phyloP scores from a whole-genome alignment of 2,888 invertebrate species.

The Rhamnusium bicolor region DNA sequence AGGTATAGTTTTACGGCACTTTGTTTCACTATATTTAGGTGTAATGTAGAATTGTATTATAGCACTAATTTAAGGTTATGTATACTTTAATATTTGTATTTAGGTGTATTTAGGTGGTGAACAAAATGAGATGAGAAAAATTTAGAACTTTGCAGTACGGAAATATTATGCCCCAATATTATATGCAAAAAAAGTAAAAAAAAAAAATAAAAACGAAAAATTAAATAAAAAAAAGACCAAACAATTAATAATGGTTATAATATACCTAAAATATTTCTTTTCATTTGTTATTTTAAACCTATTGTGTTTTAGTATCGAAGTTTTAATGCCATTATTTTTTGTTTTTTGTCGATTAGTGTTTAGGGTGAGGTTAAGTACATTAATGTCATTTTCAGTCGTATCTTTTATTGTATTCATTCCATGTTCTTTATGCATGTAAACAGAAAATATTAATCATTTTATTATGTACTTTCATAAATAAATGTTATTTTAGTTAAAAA shows the following conservation, averaged over 20 bases:
- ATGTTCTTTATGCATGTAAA: constrained; percentile 5
- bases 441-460: constrained; percentile 12
- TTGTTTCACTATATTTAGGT: constrained; percentile 25
- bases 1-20: constrained; percentile 13
- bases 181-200: constrained; percentile 41
- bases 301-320: neutral
- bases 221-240: constrained; percentile 30
- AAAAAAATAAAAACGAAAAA: constrained; percentile 31
- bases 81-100: constrained; percentile 33
- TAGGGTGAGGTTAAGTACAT: neutral
- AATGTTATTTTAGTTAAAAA: constrained; percentile 31
- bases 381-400: constrained; percentile 21
- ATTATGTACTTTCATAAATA: constrained; percentile 22
- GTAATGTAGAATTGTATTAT: constrained; percentile 6
- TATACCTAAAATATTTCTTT: neutral
- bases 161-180: constrained; percentile 45
- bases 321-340: constrained; percentile 25
- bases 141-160: constrained; percentile 44
- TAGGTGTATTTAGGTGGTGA: constrained; percentile 37
- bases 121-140: constrained; percentile 43
- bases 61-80: constrained; percentile 15
- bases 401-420: constrained; percentile 27
- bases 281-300: neutral
- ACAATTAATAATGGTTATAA: constrained; percentile 48
- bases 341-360: constrained; percentile 12